These are phyloP conservation scores for Paracentrotus lividus DNA, from an alignment of 53 echinoderm and acorn worm species.

Conservation along the genomic window DNA sequence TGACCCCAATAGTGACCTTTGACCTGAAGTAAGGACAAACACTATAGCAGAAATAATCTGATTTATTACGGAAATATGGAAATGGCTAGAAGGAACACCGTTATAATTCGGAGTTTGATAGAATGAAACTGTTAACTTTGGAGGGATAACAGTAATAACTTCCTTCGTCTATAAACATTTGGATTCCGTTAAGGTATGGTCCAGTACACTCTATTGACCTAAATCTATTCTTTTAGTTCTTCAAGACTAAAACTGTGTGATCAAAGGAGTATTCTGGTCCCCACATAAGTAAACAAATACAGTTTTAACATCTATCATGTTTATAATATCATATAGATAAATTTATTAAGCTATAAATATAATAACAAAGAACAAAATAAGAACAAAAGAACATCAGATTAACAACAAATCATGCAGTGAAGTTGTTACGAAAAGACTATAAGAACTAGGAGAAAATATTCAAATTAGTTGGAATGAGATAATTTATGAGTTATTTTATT, in stretches of 20 bases:
- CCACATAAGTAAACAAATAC: no score
- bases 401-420: neutral
- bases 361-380: neutral
- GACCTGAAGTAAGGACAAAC: conserved; percentile 45
- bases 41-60: conserved; percentile 48
- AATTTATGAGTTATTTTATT: no score
- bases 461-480: neutral
- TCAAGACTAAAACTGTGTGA: no score
- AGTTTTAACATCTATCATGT: no score
- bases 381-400: neutral
- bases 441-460: neutral
- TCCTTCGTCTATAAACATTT: neutral
- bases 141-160: neutral
- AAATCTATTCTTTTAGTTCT: no score
- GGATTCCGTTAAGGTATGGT: neutral
- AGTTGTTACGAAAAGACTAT: neutral
- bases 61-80: conserved; percentile 29
- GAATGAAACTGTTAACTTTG: neutral
- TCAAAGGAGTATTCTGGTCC: no score
- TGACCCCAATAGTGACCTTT: conserved; percentile 39
- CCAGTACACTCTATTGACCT: neutral
- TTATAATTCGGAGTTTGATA: neutral
- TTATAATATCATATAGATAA: no score
- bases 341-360: neutral
- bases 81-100: conserved; percentile 28